Percentiles rank a stretch among this genome's conserved stretches.
Conservation (phyloP, 2,888 invertebrate genomes). For the Tiliacea citrago region DNA sequence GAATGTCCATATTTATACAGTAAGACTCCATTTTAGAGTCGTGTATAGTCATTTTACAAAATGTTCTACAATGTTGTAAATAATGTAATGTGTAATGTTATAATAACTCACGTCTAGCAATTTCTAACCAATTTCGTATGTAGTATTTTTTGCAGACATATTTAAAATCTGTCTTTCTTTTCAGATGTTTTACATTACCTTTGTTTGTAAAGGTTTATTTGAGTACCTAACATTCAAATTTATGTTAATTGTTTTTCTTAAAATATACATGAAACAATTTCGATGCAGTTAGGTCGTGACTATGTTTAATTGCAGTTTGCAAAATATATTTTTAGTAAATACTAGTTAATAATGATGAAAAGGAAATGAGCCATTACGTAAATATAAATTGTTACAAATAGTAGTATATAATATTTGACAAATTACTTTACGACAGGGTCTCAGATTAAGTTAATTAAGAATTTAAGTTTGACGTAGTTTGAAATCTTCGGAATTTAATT, state of each 20-base stretch:
- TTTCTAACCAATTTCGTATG: constrained; percentile 3
- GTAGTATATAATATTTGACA: constrained; percentile 52
- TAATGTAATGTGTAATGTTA: constrained; percentile 47
- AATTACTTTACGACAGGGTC: constrained; percentile 58
- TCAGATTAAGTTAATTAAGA: constrained; percentile 52
- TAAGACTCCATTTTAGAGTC: constrained; percentile 40
- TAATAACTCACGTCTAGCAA: constrained; percentile 45
- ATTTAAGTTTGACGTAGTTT: constrained; percentile 48
- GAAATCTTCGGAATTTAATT: constrained; percentile 34
- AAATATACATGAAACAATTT: constrained; percentile 49
- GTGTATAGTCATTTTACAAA: constrained; percentile 51
- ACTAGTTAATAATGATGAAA: constrained; percentile 41
- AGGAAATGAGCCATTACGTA: constrained; percentile 59
- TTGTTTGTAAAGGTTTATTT: constrained; percentile 39
- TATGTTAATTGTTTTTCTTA: constrained; percentile 10
- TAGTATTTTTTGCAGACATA: constrained; percentile 25
- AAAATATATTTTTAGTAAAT: constrained; percentile 53
- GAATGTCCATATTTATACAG: constrained; percentile 56
- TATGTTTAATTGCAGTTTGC: constrained; percentile 40
- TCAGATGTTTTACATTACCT: constrained; percentile 8
- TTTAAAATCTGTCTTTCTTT: constrained; percentile 8
- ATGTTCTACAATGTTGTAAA: constrained; percentile 51
- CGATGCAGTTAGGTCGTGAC: constrained; percentile 56
- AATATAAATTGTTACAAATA: constrained; percentile 57
- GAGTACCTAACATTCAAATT: constrained; percentile 14